A percentile compares a stretch with the other conserved stretches of the same genome.
Evolutionary conservation across 2,113 vertebrate species (phyloP).

Genomic region (Datnioides undecimradiatus): DNA sequence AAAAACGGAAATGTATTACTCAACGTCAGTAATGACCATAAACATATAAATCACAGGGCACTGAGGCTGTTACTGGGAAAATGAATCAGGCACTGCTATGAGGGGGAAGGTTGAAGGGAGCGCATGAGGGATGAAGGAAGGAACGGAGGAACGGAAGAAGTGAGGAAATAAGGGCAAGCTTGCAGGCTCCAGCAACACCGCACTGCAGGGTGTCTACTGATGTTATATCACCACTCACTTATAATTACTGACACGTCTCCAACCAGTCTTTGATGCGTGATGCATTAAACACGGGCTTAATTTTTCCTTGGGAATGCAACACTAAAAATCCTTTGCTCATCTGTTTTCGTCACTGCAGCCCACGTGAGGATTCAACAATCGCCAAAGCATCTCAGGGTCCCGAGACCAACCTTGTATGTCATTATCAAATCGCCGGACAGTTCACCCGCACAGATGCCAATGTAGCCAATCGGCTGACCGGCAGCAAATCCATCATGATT

Average conservation of each 20-base stretch:
- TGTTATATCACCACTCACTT: conserved; percentile 52
- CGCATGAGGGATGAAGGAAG: conserved; percentile 56
- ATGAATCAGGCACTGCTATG: conserved; percentile 71
- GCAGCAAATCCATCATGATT: conserved; percentile 66
- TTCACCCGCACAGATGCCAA: conserved; percentile 7
- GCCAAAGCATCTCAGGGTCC: not conserved
- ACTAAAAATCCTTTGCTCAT: not conserved
- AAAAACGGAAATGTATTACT: conserved; percentile 82
- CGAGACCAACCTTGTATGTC: conserved; percentile 23
- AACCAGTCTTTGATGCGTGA: not conserved
- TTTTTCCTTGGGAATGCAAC: not conserved
- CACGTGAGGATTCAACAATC: conserved; percentile 4
- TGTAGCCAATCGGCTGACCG: conserved; percentile 48
- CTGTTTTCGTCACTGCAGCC: conserved; percentile 6
- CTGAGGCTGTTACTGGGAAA: conserved; percentile 70
- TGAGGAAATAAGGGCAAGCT: conserved; percentile 47
- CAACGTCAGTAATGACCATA: conserved; percentile 85
- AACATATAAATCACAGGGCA: conserved; percentile 86
- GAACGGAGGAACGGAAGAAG: conserved; percentile 39
- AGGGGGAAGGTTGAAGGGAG: conserved; percentile 42
- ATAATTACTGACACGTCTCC: conserved; percentile 45
- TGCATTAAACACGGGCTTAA: conserved; percentile 9
- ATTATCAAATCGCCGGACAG: conserved; percentile 41
- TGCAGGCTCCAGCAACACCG: conserved; percentile 25
- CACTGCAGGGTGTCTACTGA: conserved; percentile 50